A percentile compares a stretch with the other conserved stretches of the same genome.
These are phyloP conservation scores for Drosophila teissieri DNA, from an alignment of 1,140 invertebrate species.

Conservation along the genomic window DNA sequence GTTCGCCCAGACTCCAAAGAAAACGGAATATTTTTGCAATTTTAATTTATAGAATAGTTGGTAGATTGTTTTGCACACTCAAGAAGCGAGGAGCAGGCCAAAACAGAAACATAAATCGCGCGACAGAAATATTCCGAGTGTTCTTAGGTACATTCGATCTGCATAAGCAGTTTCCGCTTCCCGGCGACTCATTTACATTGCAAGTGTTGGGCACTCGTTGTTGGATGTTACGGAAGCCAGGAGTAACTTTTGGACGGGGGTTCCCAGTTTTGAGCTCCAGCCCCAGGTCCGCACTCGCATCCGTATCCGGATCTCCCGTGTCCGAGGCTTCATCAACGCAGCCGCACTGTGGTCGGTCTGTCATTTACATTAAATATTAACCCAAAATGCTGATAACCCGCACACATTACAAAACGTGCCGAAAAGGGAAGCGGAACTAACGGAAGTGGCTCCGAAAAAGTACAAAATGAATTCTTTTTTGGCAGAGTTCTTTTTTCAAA, in stretches of 20 bases:
- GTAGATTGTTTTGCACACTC: constrained; percentile 43
- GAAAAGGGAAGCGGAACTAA: constrained; percentile 15
- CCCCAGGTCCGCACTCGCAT: background rate
- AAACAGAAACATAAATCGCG: constrained; percentile 61
- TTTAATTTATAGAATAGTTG: constrained; percentile 66
- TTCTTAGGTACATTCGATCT: constrained; percentile 72
- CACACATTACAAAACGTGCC: constrained; percentile 63
- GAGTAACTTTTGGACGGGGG: constrained; percentile 27
- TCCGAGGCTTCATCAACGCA: constrained; percentile 58
- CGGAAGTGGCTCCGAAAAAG: constrained; percentile 48
- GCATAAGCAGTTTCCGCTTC: constrained; percentile 73
- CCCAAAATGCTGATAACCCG: constrained; percentile 75
- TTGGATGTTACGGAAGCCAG: constrained; percentile 50
- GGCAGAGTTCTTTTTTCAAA: constrained; percentile 39
- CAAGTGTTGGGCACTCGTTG: constrained; percentile 23
- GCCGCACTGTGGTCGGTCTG: constrained; percentile 47
- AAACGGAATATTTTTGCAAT: constrained; percentile 68
- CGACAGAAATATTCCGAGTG: constrained; percentile 48
- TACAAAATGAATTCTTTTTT: constrained; percentile 63
- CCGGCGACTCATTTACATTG: constrained; percentile 65
- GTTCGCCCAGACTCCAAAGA: constrained; percentile 33
- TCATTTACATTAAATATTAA: constrained; percentile 82
- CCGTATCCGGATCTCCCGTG: constrained; percentile 4
- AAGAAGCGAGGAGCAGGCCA: constrained; percentile 24
- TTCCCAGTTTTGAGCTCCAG: background rate